Percentiles rank a stretch among this genome's conserved stretches.
Evolutionary conservation across 2,113 vertebrate species (phyloP).

Genomic region (Chascanopsetta lugubris): DNA sequence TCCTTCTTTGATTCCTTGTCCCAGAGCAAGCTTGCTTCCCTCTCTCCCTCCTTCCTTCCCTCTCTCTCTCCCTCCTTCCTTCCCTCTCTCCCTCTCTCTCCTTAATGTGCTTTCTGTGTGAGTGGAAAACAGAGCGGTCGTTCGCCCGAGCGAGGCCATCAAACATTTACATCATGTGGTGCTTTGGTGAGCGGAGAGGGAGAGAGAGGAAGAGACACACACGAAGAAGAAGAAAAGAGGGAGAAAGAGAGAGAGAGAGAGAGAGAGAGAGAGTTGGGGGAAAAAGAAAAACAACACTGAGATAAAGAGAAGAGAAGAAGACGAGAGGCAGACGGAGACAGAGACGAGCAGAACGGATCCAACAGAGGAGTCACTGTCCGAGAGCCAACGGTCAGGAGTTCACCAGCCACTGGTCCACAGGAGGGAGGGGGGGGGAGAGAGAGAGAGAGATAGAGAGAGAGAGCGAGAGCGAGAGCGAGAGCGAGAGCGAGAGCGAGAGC

Average conservation of each 20-base stretch:
- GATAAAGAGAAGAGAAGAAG: conserved; percentile 1
- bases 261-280: conserved; percentile 1
- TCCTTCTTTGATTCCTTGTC: background rate
- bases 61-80: conserved; percentile 15
- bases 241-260: conserved; percentile 19
- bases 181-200: conserved; percentile 36
- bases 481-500: background rate
- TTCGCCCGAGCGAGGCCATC: conserved; percentile 50
- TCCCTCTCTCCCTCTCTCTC: conserved; percentile 14
- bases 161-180: conserved; percentile 67
- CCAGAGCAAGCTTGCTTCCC: too few relatives aligned
- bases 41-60: background rate
- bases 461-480: background rate
- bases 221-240: conserved; percentile 15
- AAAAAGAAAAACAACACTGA: conserved; percentile 23
- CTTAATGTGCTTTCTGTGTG: conserved; percentile 58
- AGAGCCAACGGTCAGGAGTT: conserved; percentile 61
- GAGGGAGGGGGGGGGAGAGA: background rate
- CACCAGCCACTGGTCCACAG: conserved; percentile 37
- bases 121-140: conserved; percentile 45
- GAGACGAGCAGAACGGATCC: conserved; percentile 6
- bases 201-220: background rate
- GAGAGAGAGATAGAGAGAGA: conserved; percentile 2
- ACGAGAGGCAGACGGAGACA: conserved; percentile 21
- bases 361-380: conserved; percentile 66